phyloP scores from a whole-genome alignment of 2,797 vertebrate species.

The Malacoraja senta region DNA sequence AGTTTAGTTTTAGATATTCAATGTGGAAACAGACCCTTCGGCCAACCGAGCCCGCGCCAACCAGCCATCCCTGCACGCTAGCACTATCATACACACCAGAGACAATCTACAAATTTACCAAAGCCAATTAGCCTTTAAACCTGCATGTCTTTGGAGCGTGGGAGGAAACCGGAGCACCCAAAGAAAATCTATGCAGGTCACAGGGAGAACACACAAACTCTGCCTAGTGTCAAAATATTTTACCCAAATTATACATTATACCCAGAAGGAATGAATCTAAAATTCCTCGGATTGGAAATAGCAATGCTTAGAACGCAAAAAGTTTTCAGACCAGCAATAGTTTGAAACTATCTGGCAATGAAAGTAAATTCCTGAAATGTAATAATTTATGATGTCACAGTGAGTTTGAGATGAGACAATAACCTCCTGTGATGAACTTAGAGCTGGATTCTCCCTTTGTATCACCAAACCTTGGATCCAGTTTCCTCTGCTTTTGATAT shows the following conservation, averaged over 20 bases:
- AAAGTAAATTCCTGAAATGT: too few relatives aligned
- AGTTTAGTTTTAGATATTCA: too few relatives aligned
- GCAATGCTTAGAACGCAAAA: not conserved
- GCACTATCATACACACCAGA: too few relatives aligned
- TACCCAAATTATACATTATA: not conserved
- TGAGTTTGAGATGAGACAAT: not conserved
- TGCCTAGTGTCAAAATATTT: not conserved
- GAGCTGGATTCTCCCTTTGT: not conserved
- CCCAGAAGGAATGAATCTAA: not conserved
- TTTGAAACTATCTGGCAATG: not conserved
- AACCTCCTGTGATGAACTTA: constrained; percentile 18
- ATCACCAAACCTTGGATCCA: constrained; percentile 1
- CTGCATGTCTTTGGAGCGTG: too few relatives aligned
- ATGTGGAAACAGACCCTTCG: too few relatives aligned
- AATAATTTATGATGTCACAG: not conserved
- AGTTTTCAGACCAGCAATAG: not conserved
- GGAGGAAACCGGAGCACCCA: too few relatives aligned
- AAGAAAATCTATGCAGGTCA: too few relatives aligned
- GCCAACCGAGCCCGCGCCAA: too few relatives aligned
- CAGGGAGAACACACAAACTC: too few relatives aligned
- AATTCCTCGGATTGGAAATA: not conserved
- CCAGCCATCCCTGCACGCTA: too few relatives aligned
- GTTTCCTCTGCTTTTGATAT: constrained; percentile 1
- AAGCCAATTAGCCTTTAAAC: too few relatives aligned
- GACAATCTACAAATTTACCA: too few relatives aligned